Evolutionary conservation across 1,140 invertebrate genomes (phyloP), one percentile per base, ranked within the genome.

Genomic region (Sesamia nonagrioides): DNA sequence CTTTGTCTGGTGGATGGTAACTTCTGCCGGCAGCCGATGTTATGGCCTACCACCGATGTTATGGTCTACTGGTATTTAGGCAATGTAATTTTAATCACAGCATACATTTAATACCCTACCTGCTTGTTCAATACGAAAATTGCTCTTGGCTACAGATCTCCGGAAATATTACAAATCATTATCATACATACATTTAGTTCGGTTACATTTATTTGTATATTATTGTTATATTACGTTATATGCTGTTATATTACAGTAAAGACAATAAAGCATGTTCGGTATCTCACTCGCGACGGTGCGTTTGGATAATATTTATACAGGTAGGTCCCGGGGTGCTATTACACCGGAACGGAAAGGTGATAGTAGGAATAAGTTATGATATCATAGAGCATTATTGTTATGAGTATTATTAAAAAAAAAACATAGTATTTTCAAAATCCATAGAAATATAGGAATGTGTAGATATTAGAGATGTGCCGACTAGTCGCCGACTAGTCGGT

Each of bases 251-350:
- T 71, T 52, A 54, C 48, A 54, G 48, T 79, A 79, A 45, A 60
- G 84, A 78, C 82, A 81, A 85, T 89, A 89, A 86, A 88, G 82
- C 85, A 84, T 78, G 81, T 63, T 81, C 52, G 81, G 85, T 88
- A 88, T 89, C 86, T 89, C 80, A 87, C 85, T 82, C 78, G 81
- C 54, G 75, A 83, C 83, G 68, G 83, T 87, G 88, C 86, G 88
- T 90, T 91, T 85, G 81, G 79, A 87, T 90, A 91, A 91, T 90
- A 90, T 90, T 91, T 89, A 91, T 89, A 89, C 85, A 85, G 85
- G 78, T 82, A 84, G 82, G 79, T 71, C 42, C 27, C 0, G 0
- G 73, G 40, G 11, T 63, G 2, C 13, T 63, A 27, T 75, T 61
- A 75, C 73, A 75, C 73, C 73, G 54, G 8, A 17, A 6, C 6